Percentiles rank a stretch among this genome's conserved stretches.
phyloP scores from a whole-genome alignment of 2,113 vertebrate species.

The Prolemur simus region DNA sequence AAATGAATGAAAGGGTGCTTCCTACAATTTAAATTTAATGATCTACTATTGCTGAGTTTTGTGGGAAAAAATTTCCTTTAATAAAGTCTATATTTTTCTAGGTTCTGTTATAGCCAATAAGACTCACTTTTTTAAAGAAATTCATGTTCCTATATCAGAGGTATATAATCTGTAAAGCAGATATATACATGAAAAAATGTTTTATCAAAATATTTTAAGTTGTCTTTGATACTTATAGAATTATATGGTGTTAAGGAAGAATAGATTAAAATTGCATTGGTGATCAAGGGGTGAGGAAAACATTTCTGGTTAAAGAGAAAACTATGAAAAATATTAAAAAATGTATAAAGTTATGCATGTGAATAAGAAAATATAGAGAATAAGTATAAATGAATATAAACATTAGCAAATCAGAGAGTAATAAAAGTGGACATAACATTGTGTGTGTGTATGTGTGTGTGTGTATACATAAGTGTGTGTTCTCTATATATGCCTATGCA shows the following conservation, averaged over 20 bases:
- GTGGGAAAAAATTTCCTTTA: neutral
- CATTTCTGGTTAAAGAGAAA: neutral
- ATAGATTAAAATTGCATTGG: neutral
- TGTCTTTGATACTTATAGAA: neutral
- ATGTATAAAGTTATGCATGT: neutral
- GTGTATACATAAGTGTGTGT: neutral
- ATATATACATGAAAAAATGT: neutral
- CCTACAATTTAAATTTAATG: neutral
- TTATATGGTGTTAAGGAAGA: neutral
- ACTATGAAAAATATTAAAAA: neutral
- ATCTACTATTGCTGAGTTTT: neutral
- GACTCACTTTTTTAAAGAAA: neutral
- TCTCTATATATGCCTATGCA: neutral
- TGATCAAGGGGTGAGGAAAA: neutral
- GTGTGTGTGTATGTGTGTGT: neutral
- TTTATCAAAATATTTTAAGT: neutral
- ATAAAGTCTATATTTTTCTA: neutral
- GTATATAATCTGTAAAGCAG: neutral
- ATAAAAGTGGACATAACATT: neutral
- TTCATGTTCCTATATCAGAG: neutral
- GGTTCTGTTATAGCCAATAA: neutral
- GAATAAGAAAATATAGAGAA: neutral
- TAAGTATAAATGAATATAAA: neutral
- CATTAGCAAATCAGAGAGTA: neutral
- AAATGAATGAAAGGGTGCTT: neutral